Conservation (phyloP, 1,140 invertebrate species). For the Cotesia chilonis region DNA sequence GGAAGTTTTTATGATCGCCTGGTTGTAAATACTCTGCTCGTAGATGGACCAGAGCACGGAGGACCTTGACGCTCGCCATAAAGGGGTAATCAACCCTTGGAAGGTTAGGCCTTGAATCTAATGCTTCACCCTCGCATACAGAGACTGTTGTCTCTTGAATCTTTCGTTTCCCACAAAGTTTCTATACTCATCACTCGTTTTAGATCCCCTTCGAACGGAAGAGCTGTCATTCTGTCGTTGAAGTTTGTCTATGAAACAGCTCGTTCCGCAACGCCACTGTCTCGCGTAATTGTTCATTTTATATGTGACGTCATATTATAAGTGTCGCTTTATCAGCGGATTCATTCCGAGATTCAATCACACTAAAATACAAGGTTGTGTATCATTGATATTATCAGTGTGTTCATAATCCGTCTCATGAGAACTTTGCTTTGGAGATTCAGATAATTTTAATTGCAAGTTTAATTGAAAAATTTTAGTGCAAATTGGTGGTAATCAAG, state of each 20-base stretch:
- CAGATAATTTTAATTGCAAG: too few relatives aligned
- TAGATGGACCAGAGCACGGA: constrained; percentile 29
- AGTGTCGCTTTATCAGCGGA: constrained; percentile 11
- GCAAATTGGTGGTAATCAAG: too few relatives aligned
- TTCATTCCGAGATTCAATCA: background rate
- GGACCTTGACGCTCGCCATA: constrained; percentile 57
- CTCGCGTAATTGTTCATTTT: background rate
- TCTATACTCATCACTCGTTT: constrained; percentile 31
- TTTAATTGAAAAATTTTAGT: too few relatives aligned
- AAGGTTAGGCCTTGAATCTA: constrained; percentile 53
- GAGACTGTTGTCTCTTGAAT: constrained; percentile 27
- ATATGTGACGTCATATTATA: background rate
- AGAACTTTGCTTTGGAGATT: too few relatives aligned
- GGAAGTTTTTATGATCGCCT: constrained; percentile 16
- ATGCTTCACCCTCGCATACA: constrained; percentile 37
- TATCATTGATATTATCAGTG: too few relatives aligned
- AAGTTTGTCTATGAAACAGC: constrained; percentile 61
- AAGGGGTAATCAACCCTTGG: constrained; percentile 65
- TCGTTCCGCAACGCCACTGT: constrained; percentile 29
- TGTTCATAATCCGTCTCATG: too few relatives aligned
- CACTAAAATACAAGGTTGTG: too few relatives aligned
- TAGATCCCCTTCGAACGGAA: constrained; percentile 38
- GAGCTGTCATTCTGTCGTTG: constrained; percentile 56
- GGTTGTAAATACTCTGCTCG: background rate
- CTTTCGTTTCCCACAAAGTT: constrained; percentile 24